phyloP scores from a whole-genome alignment of 1,140 invertebrate species.

The Sycophaga agraensis region DNA sequence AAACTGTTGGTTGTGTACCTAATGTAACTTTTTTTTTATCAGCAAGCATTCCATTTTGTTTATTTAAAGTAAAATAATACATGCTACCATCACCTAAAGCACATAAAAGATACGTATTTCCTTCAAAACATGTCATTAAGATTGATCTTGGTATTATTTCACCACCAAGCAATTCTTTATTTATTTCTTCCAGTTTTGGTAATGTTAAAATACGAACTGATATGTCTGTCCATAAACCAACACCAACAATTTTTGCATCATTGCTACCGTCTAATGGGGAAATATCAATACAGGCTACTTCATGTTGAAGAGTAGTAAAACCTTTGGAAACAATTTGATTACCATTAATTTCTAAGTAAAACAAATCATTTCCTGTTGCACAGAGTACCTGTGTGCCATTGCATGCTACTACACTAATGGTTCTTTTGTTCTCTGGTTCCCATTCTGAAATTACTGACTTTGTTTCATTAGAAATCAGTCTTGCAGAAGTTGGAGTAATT shows the following conservation, averaged over 20 bases:
- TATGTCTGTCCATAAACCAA: conserved; percentile 97
- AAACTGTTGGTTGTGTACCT: conserved; percentile 94
- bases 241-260: conserved; percentile 77
- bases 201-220: conserved; percentile 83
- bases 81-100: conserved; percentile 97
- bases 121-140: conserved; percentile 92
- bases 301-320: conserved; percentile 78
- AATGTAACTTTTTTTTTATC: conserved; percentile 92
- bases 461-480: conserved; percentile 67
- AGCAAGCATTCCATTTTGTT: conserved; percentile 68
- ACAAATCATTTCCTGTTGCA: conserved; percentile 85
- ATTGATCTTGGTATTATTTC: conserved; percentile 97
- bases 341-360: conserved; percentile 81
- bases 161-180: conserved; percentile 85
- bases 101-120: conserved; percentile 85
- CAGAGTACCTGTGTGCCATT: conserved; percentile 82
- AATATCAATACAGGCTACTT: conserved; percentile 96
- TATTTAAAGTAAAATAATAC: conserved; percentile 90
- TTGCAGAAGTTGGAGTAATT: conserved; percentile 73
- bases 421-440: conserved; percentile 72
- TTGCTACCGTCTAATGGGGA: conserved; percentile 72
- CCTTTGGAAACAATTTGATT: conserved; percentile 68
- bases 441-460: conserved; percentile 76
- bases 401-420: conserved; percentile 87
- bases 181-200: conserved; percentile 75